Base-by-base conservation (phyloP, 64 coral and sea anemone species). In the Dendronephthya gigantea region DNA sequence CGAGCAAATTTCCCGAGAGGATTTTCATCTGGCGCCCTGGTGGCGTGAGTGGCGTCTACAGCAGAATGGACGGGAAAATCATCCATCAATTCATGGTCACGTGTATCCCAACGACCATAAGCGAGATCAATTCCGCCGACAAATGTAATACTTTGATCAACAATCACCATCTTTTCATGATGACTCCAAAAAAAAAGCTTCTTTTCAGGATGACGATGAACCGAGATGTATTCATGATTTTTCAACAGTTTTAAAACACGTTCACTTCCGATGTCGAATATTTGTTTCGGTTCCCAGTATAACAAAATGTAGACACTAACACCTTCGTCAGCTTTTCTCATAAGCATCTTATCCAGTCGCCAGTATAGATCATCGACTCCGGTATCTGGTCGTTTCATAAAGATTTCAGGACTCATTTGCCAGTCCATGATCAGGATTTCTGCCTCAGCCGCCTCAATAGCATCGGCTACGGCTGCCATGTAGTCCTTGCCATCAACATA, bases 401-500 rank as follows among this genome's bases (percentile, higher is more conserved):
- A 88, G 48, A 88, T 88, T 7, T 88, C n/a, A 39, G 87, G 87
- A 47, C 83, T 88, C 30, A 88, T 50, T 83, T 88, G 75, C 87
- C 87, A 88, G 76, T 65, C 87, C 29, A 79, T 88, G 27, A 88
- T 88, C 13, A 83, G 59, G 9, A 88, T 88, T 58, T 88, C 87
- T 27, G 28, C 40, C 19, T 83, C 50, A 1, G 87, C 74, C n/a
- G 75, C 47, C 50, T 83, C 52, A 47, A 84, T 84, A 29, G 88
- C 39, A 50, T 90, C 88, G 35, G 88, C 88, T 40, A 90, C 88
- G 52, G 38, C 88, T 40, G 82, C 66, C 88, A 90, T 90, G 41
- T 90, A 90, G 52, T 90, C 82, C 84, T 90, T 4, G n/a, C 88
- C 88, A 66, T 90, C 88, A 22, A 90, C 81, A 90, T 72, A 84